A percentile compares a stretch with the other conserved stretches of the same genome.
phyloP scores from a whole-genome alignment of 2,113 vertebrate species.

The Ahaetulla prasina region DNA sequence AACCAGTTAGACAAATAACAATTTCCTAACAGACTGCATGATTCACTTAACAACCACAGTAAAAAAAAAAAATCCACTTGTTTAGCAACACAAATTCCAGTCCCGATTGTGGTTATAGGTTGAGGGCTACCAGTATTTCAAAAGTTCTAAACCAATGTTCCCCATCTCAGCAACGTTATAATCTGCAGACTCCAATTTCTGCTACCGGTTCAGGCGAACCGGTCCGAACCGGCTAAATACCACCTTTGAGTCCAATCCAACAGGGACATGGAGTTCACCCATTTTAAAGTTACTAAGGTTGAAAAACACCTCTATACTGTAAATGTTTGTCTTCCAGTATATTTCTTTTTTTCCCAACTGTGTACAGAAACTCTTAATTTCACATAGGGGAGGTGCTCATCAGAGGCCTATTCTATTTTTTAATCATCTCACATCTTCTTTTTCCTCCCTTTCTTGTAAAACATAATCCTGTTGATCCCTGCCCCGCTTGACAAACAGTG shows the following conservation, averaged over 20 bases:
- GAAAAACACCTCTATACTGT: neutral
- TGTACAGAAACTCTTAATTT: too few species aligned
- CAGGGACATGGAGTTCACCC: neutral
- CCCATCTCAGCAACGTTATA: fast-evolving
- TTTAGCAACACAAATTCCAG: too few species aligned
- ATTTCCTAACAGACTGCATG: too few species aligned
- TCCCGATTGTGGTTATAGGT: too few species aligned
- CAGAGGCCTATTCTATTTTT: neutral
- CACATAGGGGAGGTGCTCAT: neutral
- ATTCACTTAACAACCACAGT: too few species aligned
- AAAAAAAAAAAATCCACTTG: too few species aligned
- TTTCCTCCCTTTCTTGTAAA: neutral
- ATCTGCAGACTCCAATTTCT: neutral
- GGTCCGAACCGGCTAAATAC: too few species aligned
- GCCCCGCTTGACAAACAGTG: slow-evolving; percentile 24
- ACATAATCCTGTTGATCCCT: neutral
- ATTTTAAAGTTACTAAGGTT: neutral
- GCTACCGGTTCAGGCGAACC: too few species aligned
- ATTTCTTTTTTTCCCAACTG: neutral
- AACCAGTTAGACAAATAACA: too few species aligned
- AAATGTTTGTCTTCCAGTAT: neutral
- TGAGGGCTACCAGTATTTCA: neutral
- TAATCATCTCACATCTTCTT: neutral
- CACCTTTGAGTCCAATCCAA: neutral
- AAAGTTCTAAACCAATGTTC: neutral